Percentiles rank a stretch among this genome's conserved stretches.
These are phyloP conservation scores for Brachionus rotundiformis DNA, from an alignment of 1,140 invertebrate species.

Conservation along the genomic window DNA sequence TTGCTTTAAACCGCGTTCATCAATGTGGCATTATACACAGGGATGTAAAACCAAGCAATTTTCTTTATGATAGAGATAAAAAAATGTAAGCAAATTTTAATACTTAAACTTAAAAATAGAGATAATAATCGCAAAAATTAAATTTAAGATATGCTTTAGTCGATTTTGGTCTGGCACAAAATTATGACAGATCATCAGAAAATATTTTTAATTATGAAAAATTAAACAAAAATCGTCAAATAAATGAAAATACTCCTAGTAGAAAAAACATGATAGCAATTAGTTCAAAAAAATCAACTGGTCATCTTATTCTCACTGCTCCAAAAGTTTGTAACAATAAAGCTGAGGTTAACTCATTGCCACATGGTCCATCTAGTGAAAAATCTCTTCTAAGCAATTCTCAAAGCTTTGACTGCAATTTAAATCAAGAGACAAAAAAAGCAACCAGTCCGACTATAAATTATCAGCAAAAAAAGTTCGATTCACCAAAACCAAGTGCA, in stretches of 20 bases:
- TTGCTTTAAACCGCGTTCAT: conserved; percentile 78
- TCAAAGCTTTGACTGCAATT: conserved; percentile 37
- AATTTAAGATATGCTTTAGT: conserved; percentile 70
- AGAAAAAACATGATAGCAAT: conserved; percentile 43
- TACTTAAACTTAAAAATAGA: neutral
- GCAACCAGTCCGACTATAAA: neutral
- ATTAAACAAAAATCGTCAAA: conserved; percentile 7
- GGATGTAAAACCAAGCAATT: conserved; percentile 90
- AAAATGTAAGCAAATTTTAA: conserved; percentile 66
- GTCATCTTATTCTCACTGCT: neutral
- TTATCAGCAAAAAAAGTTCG: neutral
- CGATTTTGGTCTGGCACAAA: conserved; percentile 85
- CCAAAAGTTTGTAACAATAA: neutral
- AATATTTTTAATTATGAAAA: conserved; percentile 50
- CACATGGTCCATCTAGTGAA: conserved; percentile 6
- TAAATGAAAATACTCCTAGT: conserved; percentile 20
- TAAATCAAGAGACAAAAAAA: conserved; percentile 18
- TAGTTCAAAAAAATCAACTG: conserved; percentile 1
- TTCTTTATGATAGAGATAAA: conserved; percentile 78
- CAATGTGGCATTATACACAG: conserved; percentile 82
- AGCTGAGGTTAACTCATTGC: neutral
- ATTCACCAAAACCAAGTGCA: conserved; percentile 32
- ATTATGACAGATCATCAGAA: conserved; percentile 42
- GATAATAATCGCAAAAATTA: neutral
- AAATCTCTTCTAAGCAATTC: conserved; percentile 3